A percentile compares a stretch with the other conserved stretches of the same genome.
Conservation (phyloP, 2,797 vertebrate genomes). For the Sebastes reedi region DNA sequence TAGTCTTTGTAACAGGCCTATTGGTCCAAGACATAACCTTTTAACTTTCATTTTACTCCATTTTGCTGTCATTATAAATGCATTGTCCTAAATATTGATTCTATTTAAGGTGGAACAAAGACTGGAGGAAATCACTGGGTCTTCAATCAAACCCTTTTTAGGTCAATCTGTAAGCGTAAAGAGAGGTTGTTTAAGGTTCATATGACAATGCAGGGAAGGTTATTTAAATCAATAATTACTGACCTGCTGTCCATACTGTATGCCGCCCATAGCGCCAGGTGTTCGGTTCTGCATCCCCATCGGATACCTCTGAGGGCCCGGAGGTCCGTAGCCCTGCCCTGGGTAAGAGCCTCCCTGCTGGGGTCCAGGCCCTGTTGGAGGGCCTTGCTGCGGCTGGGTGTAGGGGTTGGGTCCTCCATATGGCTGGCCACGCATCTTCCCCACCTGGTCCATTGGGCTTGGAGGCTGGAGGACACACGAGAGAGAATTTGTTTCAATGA, state of each 20-base stretch:
- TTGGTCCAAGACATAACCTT: too few relatives aligned
- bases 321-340: slow-evolving; percentile 72
- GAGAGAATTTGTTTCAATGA: neutral
- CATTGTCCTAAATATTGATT: neutral
- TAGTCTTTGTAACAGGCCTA: too few relatives aligned
- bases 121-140: neutral
- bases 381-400: slow-evolving; percentile 82
- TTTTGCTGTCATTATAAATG: neutral
- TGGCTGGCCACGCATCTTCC: slow-evolving; percentile 94
- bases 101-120: neutral
- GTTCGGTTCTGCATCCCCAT: slow-evolving; percentile 92
- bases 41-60: too few relatives aligned
- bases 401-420: slow-evolving; percentile 91
- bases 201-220: neutral
- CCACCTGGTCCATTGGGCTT: slow-evolving; percentile 97
- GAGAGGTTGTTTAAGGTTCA: neutral
- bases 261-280: slow-evolving; percentile 87
- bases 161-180: neutral
- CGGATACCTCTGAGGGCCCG: slow-evolving; percentile 83
- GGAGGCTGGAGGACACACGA: slow-evolving; percentile 83
- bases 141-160: neutral
- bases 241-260: slow-evolving; percentile 97
- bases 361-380: slow-evolving; percentile 64
- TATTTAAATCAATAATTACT: slow-evolving; percentile 26
- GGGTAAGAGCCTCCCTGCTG: slow-evolving; percentile 75